Percentiles rank a stretch among this genome's conserved stretches.
Evolutionary conservation across 2,113 vertebrate species (phyloP).

Genomic region (Macrotis lagotis): DNA sequence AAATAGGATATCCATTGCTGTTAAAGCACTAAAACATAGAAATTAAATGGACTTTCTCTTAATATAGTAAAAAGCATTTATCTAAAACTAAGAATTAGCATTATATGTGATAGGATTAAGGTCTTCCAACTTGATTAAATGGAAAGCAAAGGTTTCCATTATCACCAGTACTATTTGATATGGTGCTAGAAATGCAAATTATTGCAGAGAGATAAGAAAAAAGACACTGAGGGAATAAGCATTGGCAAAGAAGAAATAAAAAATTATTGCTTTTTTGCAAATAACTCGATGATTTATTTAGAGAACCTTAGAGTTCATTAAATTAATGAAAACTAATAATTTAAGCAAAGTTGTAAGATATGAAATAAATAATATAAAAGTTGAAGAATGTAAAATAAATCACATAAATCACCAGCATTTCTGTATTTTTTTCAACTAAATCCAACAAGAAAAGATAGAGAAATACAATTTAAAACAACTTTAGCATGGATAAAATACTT

Average conservation of each 20-base stretch:
- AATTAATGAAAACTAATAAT: not conserved
- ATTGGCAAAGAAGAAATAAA: not conserved
- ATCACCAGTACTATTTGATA: not conserved
- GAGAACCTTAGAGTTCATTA: not conserved
- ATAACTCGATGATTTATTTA: not conserved
- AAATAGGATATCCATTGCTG: not conserved
- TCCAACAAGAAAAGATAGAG: too few species aligned
- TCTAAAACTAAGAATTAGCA: not conserved
- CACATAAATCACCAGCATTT: not conserved
- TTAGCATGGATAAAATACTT: too few species aligned
- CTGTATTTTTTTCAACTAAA: too few species aligned
- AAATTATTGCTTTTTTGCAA: not conserved
- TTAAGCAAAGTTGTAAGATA: not conserved
- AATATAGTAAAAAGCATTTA: not conserved
- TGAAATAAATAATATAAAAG: not conserved
- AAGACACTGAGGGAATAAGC: not conserved
- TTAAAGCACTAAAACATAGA: not conserved
- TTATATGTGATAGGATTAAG: not conserved
- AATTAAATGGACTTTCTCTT: not conserved
- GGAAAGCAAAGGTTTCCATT: not conserved
- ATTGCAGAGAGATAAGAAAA: not conserved
- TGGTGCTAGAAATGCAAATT: not conserved
- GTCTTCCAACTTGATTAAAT: not conserved
- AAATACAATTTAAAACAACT: too few species aligned
- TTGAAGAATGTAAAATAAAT: not conserved